A percentile compares a stretch with the other conserved stretches of the same genome.
Evolutionary conservation across 2,888 invertebrate species (phyloP).

Genomic region (Apantesis nais): DNA sequence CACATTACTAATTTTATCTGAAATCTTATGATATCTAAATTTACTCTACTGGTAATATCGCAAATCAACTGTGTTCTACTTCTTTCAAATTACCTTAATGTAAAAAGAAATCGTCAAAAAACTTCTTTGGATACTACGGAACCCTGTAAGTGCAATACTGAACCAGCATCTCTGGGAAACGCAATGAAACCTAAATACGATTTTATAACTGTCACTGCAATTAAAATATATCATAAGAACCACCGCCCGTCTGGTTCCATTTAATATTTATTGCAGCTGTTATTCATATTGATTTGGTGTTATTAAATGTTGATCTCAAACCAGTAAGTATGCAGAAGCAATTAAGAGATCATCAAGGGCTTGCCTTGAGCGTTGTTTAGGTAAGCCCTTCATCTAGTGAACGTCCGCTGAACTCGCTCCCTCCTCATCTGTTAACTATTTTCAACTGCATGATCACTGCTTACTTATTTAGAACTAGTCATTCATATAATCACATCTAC

Average conservation of each 20-base stretch:
- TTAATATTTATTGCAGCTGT: constrained; percentile 33
- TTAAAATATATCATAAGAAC: constrained; percentile 32
- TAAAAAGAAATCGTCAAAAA: neutral
- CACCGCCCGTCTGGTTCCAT: constrained; percentile 19
- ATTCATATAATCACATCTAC: constrained; percentile 47
- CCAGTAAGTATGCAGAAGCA: constrained; percentile 48
- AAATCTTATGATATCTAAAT: neutral
- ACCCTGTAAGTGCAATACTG: neutral
- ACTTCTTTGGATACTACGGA: neutral
- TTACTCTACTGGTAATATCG: neutral
- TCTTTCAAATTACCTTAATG: neutral
- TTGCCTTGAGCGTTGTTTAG: constrained; percentile 65
- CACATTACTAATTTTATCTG: neutral
- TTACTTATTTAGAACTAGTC: constrained; percentile 51
- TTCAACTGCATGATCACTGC: constrained; percentile 49
- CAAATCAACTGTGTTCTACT: neutral
- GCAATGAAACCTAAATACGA: constrained; percentile 21
- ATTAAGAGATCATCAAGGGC: constrained; percentile 55
- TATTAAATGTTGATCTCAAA: constrained; percentile 46
- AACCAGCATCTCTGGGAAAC: constrained; percentile 1
- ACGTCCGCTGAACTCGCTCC: constrained; percentile 45
- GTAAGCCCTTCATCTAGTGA: constrained; percentile 55
- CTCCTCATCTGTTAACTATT: constrained; percentile 52
- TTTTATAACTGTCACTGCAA: constrained; percentile 38
- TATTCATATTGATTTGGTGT: constrained; percentile 38